Evolutionary conservation across 2,113 vertebrate genomes (phyloP).

Genomic region (Anoplopoma fimbria): DNA sequence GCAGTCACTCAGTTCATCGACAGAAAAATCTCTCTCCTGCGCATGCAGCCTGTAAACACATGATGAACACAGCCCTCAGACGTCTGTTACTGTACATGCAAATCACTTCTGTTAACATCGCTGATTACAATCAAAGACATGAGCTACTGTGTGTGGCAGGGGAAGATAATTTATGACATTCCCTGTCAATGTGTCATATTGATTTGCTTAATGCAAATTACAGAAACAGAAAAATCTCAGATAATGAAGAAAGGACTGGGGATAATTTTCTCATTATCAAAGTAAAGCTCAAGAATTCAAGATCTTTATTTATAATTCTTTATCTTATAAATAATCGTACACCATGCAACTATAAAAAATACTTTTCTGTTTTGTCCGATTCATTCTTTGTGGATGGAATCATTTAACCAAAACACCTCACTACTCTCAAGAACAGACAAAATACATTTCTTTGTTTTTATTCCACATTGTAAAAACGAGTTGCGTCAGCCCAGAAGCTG

Average conservation of each 20-base stretch:
- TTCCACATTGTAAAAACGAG: neutral
- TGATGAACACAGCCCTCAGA: constrained; percentile 1
- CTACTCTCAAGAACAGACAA: neutral
- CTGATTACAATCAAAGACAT: constrained; percentile 20
- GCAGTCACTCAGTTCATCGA: constrained; percentile 84
- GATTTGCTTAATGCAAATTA: constrained; percentile 15
- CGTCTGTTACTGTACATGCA: constrained; percentile 5
- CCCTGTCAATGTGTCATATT: neutral
- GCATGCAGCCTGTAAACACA: constrained; percentile 70
- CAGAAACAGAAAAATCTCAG: neutral
- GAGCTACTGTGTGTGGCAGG: neutral
- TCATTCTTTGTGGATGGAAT: neutral
- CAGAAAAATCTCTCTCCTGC: constrained; percentile 65
- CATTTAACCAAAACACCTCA: neutral
- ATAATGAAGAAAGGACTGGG: neutral
- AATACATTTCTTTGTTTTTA: constrained; percentile 21
- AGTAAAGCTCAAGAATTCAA: neutral
- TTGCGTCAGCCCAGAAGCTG: constrained; percentile 32
- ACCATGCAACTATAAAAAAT: neutral
- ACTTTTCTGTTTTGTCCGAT: neutral
- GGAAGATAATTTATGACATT: neutral
- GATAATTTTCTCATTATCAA: neutral
- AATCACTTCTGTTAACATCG: neutral
- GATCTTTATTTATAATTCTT: neutral
- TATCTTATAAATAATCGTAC: neutral